Base-by-base conservation (phyloP, 2,888 invertebrate species). In the Dioctria rufipes region DNA sequence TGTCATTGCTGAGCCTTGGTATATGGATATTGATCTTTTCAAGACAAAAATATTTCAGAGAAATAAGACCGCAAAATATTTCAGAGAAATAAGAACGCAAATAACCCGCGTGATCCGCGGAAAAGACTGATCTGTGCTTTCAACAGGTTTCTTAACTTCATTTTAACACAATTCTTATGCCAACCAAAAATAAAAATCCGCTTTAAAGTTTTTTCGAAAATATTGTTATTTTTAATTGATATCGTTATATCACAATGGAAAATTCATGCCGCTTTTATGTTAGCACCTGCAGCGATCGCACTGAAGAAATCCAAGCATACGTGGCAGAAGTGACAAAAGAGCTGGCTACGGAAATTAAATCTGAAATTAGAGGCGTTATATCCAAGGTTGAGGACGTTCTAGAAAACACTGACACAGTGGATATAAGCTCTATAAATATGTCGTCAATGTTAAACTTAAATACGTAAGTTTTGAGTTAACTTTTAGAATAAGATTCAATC, bases 281-380 rank as follows among this genome's bases (percentile, higher is more conserved):
- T 58, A 83, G 83, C 69, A 80, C 92, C 78, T 87, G 90, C 3
- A 84, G 84, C 66, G 84, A 85, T 80, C 87, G 85, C 80, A 89
- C 92, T 0, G 93, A 93, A 83, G 94, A 94, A 85, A 88, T 94
- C 43, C 92, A 94, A 84, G 94, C 94, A 0, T 95, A 95, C 85
- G 93, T 95, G 2, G 93, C 94, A 85, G 94, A 94, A 88, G 93
- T 94, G 88, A 94, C 95, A 4, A 93, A 92, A 88, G 94, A 95
- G 89, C 89, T 95, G 82, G 95, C 95, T 1, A 94, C 94, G 8
- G 95, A 95, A 89, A 94, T 95, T 37, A 95, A 95, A 86, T 95
- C 95, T 2, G 95, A 95, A 90, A 93, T 95, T 60, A 91, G 95
- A 5, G 95, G 93, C 87, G 95, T 95, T 0, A 95, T 95, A 84